Evolutionary conservation across 2,797 vertebrate species (phyloP).

Genomic region (Crypturellus tataupa): DNA sequence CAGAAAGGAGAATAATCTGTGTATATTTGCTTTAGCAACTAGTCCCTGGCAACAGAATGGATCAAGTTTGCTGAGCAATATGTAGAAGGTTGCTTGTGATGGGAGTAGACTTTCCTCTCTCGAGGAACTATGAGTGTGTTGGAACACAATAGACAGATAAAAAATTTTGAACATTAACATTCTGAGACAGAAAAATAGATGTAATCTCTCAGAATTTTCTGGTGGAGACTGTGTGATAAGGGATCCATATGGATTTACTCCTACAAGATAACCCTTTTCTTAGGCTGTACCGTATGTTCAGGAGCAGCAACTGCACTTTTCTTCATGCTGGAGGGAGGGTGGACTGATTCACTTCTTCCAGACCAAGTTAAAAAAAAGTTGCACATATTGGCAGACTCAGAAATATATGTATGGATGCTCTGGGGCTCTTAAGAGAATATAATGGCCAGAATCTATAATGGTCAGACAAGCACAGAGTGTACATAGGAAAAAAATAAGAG

Average conservation of each 20-base stretch:
- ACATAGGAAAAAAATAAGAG: neutral
- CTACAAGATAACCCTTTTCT: constrained; percentile 58
- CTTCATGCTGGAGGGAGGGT: constrained; percentile 15
- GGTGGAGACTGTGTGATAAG: neutral
- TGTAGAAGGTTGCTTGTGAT: neutral
- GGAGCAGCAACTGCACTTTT: constrained; percentile 31
- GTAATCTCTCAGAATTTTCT: neutral
- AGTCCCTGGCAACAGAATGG: neutral
- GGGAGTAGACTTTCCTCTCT: constrained; percentile 22
- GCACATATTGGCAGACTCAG: neutral
- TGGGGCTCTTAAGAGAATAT: neutral
- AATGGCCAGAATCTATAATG: neutral
- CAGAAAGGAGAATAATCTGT: neutral
- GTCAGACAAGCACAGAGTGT: neutral
- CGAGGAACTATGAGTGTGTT: constrained; percentile 26
- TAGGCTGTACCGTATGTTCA: constrained; percentile 64
- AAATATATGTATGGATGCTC: neutral
- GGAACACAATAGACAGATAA: constrained; percentile 28
- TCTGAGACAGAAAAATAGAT: constrained; percentile 7
- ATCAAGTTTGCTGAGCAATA: constrained; percentile 18
- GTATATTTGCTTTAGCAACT: neutral
- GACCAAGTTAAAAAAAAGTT: constrained; percentile 18
- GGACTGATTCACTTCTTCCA: constrained; percentile 42
- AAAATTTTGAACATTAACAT: constrained; percentile 20
- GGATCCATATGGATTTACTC: constrained; percentile 51